A percentile compares a stretch with the other conserved stretches of the same genome.
These are phyloP conservation scores for Microtus richardsoni DNA, from an alignment of 2,113 vertebrate genomes.

Conservation along the genomic window DNA sequence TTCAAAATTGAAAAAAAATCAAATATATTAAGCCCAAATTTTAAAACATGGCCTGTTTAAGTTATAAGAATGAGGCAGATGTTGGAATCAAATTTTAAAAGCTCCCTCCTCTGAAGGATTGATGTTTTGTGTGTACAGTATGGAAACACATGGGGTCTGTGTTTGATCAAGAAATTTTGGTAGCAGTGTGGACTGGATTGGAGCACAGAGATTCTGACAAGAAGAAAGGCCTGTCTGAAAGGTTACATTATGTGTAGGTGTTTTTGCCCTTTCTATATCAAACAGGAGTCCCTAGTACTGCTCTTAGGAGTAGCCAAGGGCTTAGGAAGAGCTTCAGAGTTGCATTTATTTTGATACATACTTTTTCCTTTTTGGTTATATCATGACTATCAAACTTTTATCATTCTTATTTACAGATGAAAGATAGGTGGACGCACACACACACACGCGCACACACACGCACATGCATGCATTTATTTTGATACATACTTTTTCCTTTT, in stretches of 20 bases:
- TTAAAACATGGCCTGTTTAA: conserved; percentile 24
- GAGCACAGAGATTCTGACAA: neutral
- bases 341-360: neutral
- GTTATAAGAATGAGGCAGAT: conserved; percentile 8
- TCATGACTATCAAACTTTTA: neutral
- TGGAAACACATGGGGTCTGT: neutral
- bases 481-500: too few species aligned
- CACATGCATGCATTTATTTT: too few species aligned
- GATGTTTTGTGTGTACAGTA: neutral
- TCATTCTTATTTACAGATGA: conserved; percentile 43
- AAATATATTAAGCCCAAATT: conserved; percentile 37
- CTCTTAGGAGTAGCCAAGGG: neutral
- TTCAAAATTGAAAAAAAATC: conserved; percentile 6
- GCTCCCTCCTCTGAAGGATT: neutral
- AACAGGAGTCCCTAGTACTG: neutral
- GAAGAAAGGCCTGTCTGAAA: neutral
- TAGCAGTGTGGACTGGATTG: neutral
- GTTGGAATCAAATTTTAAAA: conserved; percentile 30
- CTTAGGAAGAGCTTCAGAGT: neutral
- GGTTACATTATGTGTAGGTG: neutral
- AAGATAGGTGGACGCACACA: neutral
- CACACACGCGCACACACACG: fast-evolving
- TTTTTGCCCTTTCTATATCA: neutral
- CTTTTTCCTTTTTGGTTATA: neutral
- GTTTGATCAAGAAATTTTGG: neutral